Evolutionary conservation across 92 coral and sea anemone genomes (phyloP).

Genomic region (Bergia sp.): DNA sequence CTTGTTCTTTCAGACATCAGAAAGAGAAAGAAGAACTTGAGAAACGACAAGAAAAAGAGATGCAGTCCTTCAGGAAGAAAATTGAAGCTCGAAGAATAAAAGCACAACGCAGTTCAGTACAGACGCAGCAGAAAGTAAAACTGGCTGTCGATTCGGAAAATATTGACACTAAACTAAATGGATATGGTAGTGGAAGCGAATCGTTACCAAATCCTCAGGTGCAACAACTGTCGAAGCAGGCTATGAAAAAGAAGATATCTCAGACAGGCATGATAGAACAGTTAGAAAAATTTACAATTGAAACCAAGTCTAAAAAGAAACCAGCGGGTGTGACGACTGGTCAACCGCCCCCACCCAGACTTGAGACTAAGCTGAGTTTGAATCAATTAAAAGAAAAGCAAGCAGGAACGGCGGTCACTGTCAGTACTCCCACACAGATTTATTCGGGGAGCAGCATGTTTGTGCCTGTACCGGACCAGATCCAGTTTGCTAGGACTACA

Average conservation of each 20-base stretch:
- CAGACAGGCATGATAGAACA: slow-evolving; percentile 71
- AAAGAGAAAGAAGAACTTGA: slow-evolving; percentile 86
- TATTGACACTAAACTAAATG: slow-evolving; percentile 67
- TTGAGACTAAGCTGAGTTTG: slow-evolving; percentile 73
- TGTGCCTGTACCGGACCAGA: slow-evolving; percentile 30
- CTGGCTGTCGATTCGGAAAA: slow-evolving; percentile 30
- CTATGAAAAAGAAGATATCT: slow-evolving; percentile 33
- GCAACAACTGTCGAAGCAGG: slow-evolving; percentile 32
- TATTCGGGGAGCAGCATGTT: slow-evolving; percentile 8
- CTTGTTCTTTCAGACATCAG: slow-evolving; percentile 70
- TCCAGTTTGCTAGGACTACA: slow-evolving; percentile 19
- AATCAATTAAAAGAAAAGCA: slow-evolving; percentile 90
- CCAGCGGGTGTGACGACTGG: slow-evolving; percentile 55
- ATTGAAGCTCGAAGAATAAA: slow-evolving; percentile 63
- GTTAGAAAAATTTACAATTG: slow-evolving; percentile 70
- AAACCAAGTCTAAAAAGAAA: slow-evolving; percentile 77
- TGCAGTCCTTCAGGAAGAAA: slow-evolving; percentile 65
- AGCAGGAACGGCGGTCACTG: slow-evolving; percentile 25
- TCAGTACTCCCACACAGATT: slow-evolving; percentile 45
- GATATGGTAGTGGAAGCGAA: slow-evolving; percentile 53
- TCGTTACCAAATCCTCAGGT: slow-evolving; percentile 2
- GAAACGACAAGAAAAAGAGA: slow-evolving; percentile 80
- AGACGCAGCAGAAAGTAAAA: slow-evolving; percentile 56
- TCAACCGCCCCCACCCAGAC: slow-evolving; percentile 48
- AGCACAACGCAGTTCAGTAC: slow-evolving; percentile 49